Conservation (phyloP, 2,113 vertebrate species). For the Malurus elegans region DNA sequence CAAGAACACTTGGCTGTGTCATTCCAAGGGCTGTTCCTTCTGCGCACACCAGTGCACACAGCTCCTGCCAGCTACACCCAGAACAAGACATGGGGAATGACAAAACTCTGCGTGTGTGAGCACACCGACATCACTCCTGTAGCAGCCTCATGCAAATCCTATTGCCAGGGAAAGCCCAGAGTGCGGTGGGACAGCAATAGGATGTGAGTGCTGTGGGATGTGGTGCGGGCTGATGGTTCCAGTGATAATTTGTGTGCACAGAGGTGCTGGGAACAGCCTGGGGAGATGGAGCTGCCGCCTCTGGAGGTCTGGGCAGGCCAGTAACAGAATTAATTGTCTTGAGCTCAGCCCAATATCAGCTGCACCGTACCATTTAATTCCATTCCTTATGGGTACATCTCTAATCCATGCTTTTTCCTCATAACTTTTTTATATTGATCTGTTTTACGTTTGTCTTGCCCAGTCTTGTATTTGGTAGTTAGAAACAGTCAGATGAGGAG, state of each 20-base stretch:
- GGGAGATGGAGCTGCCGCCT: not conserved
- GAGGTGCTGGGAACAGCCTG: not conserved
- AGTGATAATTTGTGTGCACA: not conserved
- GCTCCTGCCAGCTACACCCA: not conserved
- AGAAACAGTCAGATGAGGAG: not conserved
- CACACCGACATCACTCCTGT: accelerated
- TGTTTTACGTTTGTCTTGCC: not conserved
- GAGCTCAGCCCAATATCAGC: not conserved
- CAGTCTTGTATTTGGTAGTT: not conserved
- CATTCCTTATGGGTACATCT: not conserved
- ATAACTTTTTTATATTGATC: not conserved
- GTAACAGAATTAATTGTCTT: not conserved
- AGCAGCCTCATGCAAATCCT: accelerated
- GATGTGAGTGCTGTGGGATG: not conserved
- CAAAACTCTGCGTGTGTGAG: accelerated
- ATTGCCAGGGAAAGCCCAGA: not conserved
- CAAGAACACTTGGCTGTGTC: not conserved
- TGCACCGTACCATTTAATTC: not conserved
- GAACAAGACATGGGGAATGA: accelerated
- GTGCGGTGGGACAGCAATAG: accelerated
- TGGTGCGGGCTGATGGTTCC: not conserved
- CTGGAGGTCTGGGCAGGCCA: not conserved
- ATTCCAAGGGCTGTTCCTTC: accelerated
- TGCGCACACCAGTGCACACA: not conserved
- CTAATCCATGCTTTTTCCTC: not conserved